Conservation (phyloP, 2,797 vertebrate genomes). For the Pagetopsis macropterus region DNA sequence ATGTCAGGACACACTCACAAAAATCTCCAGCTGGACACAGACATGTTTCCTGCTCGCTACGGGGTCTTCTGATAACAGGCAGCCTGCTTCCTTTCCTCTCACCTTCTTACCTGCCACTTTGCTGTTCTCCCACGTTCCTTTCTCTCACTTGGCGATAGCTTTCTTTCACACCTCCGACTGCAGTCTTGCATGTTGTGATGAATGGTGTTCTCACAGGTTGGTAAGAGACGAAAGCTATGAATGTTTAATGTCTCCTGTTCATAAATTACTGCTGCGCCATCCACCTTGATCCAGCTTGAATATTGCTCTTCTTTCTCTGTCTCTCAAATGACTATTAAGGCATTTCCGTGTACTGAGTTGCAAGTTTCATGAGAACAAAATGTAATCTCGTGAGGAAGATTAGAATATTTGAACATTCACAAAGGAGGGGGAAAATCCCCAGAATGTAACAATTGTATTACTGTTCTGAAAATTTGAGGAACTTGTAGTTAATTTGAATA, state of each 20-base stretch:
- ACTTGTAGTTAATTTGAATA: too few species aligned
- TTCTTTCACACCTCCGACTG: constrained; percentile 24
- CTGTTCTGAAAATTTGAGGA: too few species aligned
- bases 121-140: constrained; percentile 15
- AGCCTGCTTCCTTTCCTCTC: neutral
- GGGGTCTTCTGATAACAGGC: constrained; percentile 10
- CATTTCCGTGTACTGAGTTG: constrained; percentile 10
- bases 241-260: constrained; percentile 78
- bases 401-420: neutral
- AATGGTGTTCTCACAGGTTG: constrained; percentile 59
- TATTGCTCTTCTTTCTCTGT: constrained; percentile 41
- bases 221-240: constrained; percentile 69
- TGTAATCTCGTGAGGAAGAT: neutral
- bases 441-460: too few species aligned
- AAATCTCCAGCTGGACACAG: constrained; percentile 8
- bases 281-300: constrained; percentile 46
- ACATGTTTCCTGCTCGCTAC: constrained; percentile 9
- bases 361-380: neutral
- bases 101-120: constrained; percentile 20
- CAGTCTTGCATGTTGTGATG: constrained; percentile 60
- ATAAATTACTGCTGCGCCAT: constrained; percentile 76
- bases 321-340: constrained; percentile 33
- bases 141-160: constrained; percentile 12
- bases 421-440: neutral
- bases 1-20: neutral